phyloP scores from a whole-genome alignment of 2,888 invertebrate genomes.

The Hirtodrosophila duncani region DNA sequence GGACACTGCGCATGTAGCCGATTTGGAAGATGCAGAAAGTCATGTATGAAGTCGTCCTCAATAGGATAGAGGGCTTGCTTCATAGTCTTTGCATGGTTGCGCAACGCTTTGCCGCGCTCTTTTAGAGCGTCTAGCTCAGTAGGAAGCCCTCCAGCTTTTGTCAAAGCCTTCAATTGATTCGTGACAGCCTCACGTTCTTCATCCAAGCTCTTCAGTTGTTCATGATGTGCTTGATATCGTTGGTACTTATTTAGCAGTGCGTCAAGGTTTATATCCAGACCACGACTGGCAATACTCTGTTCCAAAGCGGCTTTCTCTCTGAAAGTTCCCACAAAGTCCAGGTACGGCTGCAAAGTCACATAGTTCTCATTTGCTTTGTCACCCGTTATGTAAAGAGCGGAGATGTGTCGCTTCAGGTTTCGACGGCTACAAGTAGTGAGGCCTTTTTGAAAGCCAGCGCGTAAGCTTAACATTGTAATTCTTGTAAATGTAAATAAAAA shows the following conservation, averaged over 20 bases:
- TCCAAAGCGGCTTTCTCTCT: slow-evolving; percentile 79
- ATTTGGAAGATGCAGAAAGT: slow-evolving; percentile 85
- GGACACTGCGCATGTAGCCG: slow-evolving; percentile 83
- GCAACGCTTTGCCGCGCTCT: slow-evolving; percentile 80
- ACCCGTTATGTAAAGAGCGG: slow-evolving; percentile 81
- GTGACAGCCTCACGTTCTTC: slow-evolving; percentile 79
- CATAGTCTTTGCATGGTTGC: slow-evolving; percentile 83
- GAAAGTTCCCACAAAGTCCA: slow-evolving; percentile 83
- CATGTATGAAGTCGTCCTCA: slow-evolving; percentile 84
- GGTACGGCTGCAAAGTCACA: slow-evolving; percentile 83
- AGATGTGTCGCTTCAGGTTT: slow-evolving; percentile 58
- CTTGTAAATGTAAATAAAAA: too few species aligned
- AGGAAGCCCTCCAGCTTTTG: slow-evolving; percentile 53
- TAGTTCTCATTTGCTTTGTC: slow-evolving; percentile 84
- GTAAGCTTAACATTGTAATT: slow-evolving; percentile 42
- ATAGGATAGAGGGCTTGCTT: slow-evolving; percentile 84
- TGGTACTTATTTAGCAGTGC: slow-evolving; percentile 82
- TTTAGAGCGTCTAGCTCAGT: slow-evolving; percentile 79
- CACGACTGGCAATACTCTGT: slow-evolving; percentile 81
- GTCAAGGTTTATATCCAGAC: slow-evolving; percentile 80
- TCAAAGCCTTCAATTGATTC: slow-evolving; percentile 79
- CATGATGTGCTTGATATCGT: slow-evolving; percentile 81
- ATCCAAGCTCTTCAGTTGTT: slow-evolving; percentile 80
- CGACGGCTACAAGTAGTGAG: slow-evolving; percentile 14
- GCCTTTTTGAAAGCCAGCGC: slow-evolving; percentile 4